phyloP scores from a whole-genome alignment of 2,888 invertebrate species.

The Andrena bucephala region DNA sequence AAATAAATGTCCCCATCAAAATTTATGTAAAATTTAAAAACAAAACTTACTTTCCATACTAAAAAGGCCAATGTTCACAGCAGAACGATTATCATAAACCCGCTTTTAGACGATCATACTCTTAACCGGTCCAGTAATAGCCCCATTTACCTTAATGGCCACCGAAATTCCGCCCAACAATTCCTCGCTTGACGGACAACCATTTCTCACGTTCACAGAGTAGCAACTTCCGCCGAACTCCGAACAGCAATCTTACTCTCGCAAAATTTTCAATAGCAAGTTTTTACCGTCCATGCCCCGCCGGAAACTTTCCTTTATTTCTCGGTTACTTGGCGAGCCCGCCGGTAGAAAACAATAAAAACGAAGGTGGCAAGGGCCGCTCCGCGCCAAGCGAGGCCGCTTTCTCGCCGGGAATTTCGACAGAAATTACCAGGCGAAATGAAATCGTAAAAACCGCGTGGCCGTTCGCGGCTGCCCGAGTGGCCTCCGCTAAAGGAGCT shows the following conservation, averaged over 20 bases:
- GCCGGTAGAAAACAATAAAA: background rate
- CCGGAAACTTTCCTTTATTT: conserved; percentile 1
- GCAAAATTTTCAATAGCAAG: conserved; percentile 13
- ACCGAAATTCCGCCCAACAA: background rate
- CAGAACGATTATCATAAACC: too few species aligned
- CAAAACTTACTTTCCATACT: too few species aligned
- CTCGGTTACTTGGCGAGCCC: background rate
- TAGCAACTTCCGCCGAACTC: conserved; percentile 2
- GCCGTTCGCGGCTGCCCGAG: background rate
- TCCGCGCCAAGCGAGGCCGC: background rate
- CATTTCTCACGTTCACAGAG: background rate
- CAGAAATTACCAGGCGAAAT: conserved; percentile 11
- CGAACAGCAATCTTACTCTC: background rate
- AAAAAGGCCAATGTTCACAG: too few species aligned
- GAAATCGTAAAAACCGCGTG: conserved; percentile 20
- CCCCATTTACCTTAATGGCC: background rate
- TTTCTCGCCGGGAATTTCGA: background rate
- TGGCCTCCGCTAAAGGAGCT: background rate
- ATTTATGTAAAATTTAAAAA: too few species aligned
- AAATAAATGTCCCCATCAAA: too few species aligned
- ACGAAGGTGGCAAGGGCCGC: background rate
- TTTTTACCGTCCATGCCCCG: conserved; percentile 2
- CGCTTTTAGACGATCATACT: too few species aligned
- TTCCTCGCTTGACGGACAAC: background rate
- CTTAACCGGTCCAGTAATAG: too few species aligned